These are phyloP conservation scores for Chrysopilus asiliformis DNA, from an alignment of 2,888 invertebrate species.

Conservation along the genomic window DNA sequence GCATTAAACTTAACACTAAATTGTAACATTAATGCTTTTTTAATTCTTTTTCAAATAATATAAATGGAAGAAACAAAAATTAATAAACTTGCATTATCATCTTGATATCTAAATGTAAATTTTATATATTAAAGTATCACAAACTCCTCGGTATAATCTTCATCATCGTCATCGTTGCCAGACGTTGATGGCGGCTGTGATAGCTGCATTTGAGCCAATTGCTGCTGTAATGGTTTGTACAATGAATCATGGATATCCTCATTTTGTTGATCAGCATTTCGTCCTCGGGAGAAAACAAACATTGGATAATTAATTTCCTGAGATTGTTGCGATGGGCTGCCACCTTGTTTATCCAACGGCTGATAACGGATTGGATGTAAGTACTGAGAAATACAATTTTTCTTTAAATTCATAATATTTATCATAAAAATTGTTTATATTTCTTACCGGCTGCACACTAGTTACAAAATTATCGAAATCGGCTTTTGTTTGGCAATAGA, in stretches of 20 bases:
- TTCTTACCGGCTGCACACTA: slow-evolving; percentile 48
- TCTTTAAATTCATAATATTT: neutral
- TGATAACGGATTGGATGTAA: slow-evolving; percentile 35
- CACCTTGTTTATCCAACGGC: slow-evolving; percentile 1
- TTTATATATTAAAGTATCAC: slow-evolving; percentile 53
- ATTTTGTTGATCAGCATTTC: slow-evolving; percentile 40
- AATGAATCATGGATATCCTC: slow-evolving; percentile 31
- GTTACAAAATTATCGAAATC: slow-evolving; percentile 66
- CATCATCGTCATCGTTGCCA: slow-evolving; percentile 47
- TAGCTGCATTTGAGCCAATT: slow-evolving; percentile 41
- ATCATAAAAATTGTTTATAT: too few species aligned
- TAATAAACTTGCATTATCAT: too few species aligned
- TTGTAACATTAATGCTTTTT: too few species aligned
- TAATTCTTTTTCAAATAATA: too few species aligned
- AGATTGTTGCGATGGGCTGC: slow-evolving; percentile 1
- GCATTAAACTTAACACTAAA: too few species aligned
- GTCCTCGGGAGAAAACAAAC: slow-evolving; percentile 67
- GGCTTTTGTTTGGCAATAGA: slow-evolving; percentile 62
- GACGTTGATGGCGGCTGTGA: too few species aligned
- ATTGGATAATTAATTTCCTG: slow-evolving; percentile 56
- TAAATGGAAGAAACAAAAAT: too few species aligned
- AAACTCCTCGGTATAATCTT: slow-evolving; percentile 60
- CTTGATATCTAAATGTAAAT: too few species aligned
- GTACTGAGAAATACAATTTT: slow-evolving; percentile 31
- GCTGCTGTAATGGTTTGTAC: slow-evolving; percentile 42